Evolutionary conservation across 2,888 invertebrate genomes (phyloP).

Genomic region (Neoscelio sp.): DNA sequence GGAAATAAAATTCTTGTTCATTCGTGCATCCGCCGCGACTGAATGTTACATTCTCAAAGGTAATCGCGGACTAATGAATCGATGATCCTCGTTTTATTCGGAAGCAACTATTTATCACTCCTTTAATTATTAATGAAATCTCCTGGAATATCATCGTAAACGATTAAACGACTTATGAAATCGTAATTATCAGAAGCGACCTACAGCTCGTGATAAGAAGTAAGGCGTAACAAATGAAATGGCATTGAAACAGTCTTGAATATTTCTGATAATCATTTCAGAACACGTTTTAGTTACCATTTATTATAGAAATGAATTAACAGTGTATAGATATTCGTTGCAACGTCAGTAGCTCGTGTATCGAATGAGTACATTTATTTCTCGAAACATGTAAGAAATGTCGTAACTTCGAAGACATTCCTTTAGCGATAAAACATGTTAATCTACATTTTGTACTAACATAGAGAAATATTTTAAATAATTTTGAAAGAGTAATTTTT

Average conservation of each 20-base stretch:
- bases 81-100: conserved; percentile 23
- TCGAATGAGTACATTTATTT: no score
- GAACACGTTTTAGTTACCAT: conserved; percentile 32
- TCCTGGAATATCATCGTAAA: conserved; percentile 39
- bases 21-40: conserved; percentile 5
- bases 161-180: conserved; percentile 30
- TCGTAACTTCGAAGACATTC: background rate
- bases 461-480: no score
- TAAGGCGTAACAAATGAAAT: conserved; percentile 17
- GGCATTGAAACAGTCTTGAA: no score
- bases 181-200: conserved; percentile 48
- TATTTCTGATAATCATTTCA: conserved; percentile 36
- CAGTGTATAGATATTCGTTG: conserved; percentile 19
- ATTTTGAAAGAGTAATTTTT: no score
- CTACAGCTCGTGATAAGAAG: conserved; percentile 41
- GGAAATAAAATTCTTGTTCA: conserved; percentile 10
- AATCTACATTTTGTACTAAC: conserved; percentile 17
- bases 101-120: conserved; percentile 36
- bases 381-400: no score
- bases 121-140: conserved; percentile 52
- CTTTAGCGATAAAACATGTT: conserved; percentile 11
- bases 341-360: conserved; percentile 3
- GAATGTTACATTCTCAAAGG: conserved; percentile 21
- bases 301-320: conserved; percentile 42
- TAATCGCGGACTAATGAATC: conserved; percentile 49